Evolutionary conservation across 2,888 invertebrate species (phyloP), one percentile per base, ranked within the genome.

Genomic region (Ceratothoa steindachneri): DNA sequence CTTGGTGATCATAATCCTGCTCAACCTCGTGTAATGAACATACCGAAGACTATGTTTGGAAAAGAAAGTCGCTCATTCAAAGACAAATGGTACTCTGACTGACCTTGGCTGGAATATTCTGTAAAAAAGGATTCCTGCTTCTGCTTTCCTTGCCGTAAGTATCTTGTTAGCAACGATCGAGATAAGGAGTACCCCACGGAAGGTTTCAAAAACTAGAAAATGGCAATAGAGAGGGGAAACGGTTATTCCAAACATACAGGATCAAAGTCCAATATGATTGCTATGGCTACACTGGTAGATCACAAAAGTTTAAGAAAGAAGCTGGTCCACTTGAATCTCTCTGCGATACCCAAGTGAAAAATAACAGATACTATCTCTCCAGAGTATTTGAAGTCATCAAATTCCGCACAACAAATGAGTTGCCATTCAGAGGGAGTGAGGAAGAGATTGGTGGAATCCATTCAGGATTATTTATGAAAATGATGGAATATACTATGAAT

Each of bases 401-500:
- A n/a, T 60, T 22, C 19, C n/a, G 5, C 9, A 60, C 24, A 7
- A 24, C n/a, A 9, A 60, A 60, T 60, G 60, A 60, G 60, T 24
- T 60, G 19, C 60, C 24, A 24, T 60, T 60, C 60, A 60, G 60
- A 60, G 60, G 60, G n/a, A n/a, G n/a, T 24, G 60, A 5, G 5
- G 60, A 60, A 60, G 9, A 60, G n/a, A 5, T 60, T 7, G 60
- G n/a, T 9, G 5, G 9, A 60, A 5, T 22, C 9, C 60, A 60
- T 24, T 60, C 60, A 60, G 24, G 60, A n/a, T n/a, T 60, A 9
- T 60, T 60, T 24, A 9, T 60, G 60, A 60, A 60, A 60, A 60
- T 60, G 60, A 19, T 60, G 19, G 60, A 60, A 24, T 60, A 60
- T 24, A 9, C 60, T 7, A 60, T 60, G 60, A 24, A 22, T 9